A percentile compares a stretch with the other conserved stretches of the same genome.
These are phyloP conservation scores for Cotesia typhae DNA, from an alignment of 1,140 invertebrate genomes.

Conservation along the genomic window DNA sequence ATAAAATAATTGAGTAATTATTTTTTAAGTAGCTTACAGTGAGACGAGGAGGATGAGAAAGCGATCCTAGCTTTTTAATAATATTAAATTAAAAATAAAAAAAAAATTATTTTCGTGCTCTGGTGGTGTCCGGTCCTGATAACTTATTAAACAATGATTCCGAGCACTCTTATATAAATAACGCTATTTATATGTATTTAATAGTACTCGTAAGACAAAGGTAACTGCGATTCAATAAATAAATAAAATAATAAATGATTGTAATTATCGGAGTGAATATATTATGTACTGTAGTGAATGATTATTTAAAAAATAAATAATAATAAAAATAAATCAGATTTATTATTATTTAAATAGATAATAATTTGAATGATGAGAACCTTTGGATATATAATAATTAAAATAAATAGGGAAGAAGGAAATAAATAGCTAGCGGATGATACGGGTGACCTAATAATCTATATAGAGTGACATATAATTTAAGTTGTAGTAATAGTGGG, in stretches of 20 bases:
- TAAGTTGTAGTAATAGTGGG: neutral
- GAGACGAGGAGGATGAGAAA: slow-evolving; percentile 15
- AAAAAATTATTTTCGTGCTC: too few relatives aligned
- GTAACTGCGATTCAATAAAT: slow-evolving; percentile 41
- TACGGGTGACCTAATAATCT: slow-evolving; percentile 54
- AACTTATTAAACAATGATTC: too few relatives aligned
- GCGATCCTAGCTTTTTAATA: neutral
- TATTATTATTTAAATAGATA: slow-evolving; percentile 13
- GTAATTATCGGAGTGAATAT: slow-evolving; percentile 56
- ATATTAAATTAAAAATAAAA: too few relatives aligned
- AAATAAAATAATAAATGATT: slow-evolving; percentile 46
- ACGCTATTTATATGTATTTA: too few relatives aligned
- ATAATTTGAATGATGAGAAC: too few relatives aligned
- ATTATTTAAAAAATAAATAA: slow-evolving; percentile 56
- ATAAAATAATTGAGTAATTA: slow-evolving; percentile 46
- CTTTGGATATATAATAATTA: too few relatives aligned
- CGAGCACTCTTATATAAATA: too few relatives aligned
- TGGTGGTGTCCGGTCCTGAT: too few relatives aligned
- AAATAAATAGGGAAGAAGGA: slow-evolving; percentile 27
- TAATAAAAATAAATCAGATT: slow-evolving; percentile 34
- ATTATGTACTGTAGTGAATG: slow-evolving; percentile 50
- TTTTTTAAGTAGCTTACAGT: slow-evolving; percentile 39
- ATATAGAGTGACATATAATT: slow-evolving; percentile 44
- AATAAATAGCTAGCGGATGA: neutral
- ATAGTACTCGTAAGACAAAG: neutral